Conservation (phyloP, 1,140 invertebrate genomes). For the Drosophila parabipectinata region DNA sequence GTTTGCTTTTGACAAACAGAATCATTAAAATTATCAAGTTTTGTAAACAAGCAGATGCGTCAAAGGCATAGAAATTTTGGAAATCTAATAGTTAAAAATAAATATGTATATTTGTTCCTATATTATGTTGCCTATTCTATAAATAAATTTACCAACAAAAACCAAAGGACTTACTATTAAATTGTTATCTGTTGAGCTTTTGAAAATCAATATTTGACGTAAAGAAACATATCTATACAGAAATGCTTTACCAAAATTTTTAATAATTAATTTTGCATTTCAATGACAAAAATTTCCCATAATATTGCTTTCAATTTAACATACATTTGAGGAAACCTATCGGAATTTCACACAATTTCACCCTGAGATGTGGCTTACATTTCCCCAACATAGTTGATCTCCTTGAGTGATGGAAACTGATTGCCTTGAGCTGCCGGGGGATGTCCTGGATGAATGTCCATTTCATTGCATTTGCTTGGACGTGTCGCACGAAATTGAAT, state of each 20-base stretch:
- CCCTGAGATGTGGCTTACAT: slow-evolving; percentile 2
- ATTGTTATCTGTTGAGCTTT: no score
- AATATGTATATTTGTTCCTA: no score
- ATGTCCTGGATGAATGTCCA: not conserved
- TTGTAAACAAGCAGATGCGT: not conserved
- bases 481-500: slow-evolving; percentile 54
- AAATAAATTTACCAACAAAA: no score
- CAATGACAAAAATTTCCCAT: not conserved
- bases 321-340: not conserved
- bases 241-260: no score
- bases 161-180: no score
- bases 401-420: slow-evolving; percentile 42
- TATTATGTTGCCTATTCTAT: no score
- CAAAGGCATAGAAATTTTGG: not conserved
- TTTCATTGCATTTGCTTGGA: slow-evolving; percentile 40
- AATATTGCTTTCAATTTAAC: not conserved
- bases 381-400: slow-evolving; percentile 7
- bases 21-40: not conserved
- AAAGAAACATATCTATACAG: no score
- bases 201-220: no score
- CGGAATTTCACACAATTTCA: slow-evolving; percentile 21
- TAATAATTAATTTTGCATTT: slow-evolving; percentile 3
- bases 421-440: slow-evolving; percentile 21
- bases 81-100: no score
- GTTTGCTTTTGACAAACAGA: not conserved